Percentiles rank a stretch among this genome's conserved stretches.
Conservation (phyloP, 1,140 invertebrate species). For the Drosophila nigromelanica region DNA sequence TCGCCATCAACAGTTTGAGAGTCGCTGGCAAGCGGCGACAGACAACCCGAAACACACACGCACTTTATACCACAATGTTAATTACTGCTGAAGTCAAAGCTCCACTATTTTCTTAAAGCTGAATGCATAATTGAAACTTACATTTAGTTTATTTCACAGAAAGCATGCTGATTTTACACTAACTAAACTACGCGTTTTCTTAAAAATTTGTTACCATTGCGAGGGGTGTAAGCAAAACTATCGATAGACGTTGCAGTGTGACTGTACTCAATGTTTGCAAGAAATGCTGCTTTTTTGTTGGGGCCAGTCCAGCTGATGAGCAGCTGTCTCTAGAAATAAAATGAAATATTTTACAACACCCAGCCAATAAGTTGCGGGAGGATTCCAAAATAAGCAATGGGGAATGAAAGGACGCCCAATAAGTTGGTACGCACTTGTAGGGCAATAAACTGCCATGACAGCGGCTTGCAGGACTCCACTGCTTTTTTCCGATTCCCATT, state of each 20-base stretch:
- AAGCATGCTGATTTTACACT: constrained; percentile 24
- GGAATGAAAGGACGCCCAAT: no score
- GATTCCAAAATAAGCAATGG: constrained; percentile 4
- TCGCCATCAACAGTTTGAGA: constrained; percentile 19
- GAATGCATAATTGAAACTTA: constrained; percentile 9
- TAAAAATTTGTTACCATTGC: constrained; percentile 19
- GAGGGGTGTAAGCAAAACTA: constrained; percentile 12
- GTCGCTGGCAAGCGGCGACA: constrained; percentile 12
- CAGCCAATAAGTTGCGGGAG: neutral
- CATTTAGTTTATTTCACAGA: constrained; percentile 25
- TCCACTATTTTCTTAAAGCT: neutral
- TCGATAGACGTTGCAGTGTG: constrained; percentile 18
- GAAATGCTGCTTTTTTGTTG: constrained; percentile 1
- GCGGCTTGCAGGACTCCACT: neutral
- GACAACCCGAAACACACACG: constrained; percentile 21
- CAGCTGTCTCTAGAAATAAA: neutral
- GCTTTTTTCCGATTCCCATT: neutral
- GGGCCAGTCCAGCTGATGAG: constrained; percentile 1
- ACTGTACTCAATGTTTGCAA: neutral
- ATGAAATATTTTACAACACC: constrained; percentile 17
- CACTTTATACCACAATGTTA: neutral
- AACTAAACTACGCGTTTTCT: constrained; percentile 18
- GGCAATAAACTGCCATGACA: neutral
- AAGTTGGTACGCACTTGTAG: neutral
- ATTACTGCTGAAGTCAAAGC: neutral